phyloP scores from a whole-genome alignment of 2,797 vertebrate species.

The Percopsis omiscomaycus region DNA sequence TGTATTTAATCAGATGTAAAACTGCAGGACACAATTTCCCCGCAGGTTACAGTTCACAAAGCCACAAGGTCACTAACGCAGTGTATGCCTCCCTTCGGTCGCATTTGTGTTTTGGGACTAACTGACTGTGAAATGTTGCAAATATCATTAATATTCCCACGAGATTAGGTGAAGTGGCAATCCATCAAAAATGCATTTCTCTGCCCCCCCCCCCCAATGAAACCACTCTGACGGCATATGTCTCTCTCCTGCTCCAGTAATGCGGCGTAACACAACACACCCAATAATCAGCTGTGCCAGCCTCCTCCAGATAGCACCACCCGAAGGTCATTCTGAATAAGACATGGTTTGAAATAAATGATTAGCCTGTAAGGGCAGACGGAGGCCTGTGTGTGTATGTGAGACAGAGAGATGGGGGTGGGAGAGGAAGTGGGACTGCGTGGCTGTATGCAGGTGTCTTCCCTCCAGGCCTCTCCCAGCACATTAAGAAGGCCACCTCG shows the following conservation, averaged over 20 bases:
- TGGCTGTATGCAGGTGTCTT: too few species aligned
- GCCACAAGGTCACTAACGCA: not conserved
- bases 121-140: constrained; percentile 12
- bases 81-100: not conserved
- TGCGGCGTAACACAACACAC: not conserved
- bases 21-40: constrained; percentile 8
- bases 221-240: not conserved
- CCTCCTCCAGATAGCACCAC: constrained; percentile 8
- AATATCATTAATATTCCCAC: constrained; percentile 8
- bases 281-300: constrained; percentile 6
- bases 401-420: not conserved
- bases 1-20: constrained; percentile 38
- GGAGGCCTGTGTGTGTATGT: constrained; percentile 1
- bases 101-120: constrained; percentile 11
- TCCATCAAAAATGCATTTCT: not conserved
- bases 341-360: not conserved
- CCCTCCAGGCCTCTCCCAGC: not conserved
- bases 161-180: constrained; percentile 3
- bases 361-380: not conserved
- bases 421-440: too few species aligned
- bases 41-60: constrained; percentile 13
- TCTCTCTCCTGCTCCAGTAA: not conserved
- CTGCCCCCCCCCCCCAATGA: not conserved
- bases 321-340: constrained; percentile 11
- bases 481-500: not conserved